Evolutionary conservation across 2,888 invertebrate genomes (phyloP).

Genomic region (Polietes domitor): DNA sequence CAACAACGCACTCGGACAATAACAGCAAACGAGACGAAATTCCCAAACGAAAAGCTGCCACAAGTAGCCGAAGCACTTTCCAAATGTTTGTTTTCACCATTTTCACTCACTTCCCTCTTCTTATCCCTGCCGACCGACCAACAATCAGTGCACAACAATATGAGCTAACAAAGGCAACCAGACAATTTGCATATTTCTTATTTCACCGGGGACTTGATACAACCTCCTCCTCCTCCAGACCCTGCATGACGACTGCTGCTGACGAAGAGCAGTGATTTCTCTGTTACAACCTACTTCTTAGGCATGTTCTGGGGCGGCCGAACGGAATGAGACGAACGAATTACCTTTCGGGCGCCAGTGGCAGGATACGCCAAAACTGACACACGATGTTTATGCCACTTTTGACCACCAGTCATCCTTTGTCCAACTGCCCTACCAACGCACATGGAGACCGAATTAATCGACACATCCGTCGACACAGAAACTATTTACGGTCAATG

Average conservation of each 20-base stretch:
- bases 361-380: not conserved
- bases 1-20: constrained; percentile 31
- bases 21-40: constrained; percentile 30
- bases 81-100: constrained; percentile 55
- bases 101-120: constrained; percentile 18
- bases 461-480: not conserved
- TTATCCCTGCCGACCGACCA: constrained; percentile 33
- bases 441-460: not conserved
- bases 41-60: constrained; percentile 46
- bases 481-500: no score
- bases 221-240: constrained; percentile 22
- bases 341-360: not conserved
- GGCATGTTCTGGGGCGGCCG: not conserved
- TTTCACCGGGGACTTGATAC: constrained; percentile 51
- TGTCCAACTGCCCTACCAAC: not conserved
- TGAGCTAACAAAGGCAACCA: constrained; percentile 13
- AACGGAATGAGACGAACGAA: not conserved
- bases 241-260: not conserved
- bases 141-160: constrained; percentile 30
- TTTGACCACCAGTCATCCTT: not conserved
- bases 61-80: constrained; percentile 44
- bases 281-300: not conserved
- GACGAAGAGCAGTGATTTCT: not conserved
- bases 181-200: constrained; percentile 62
- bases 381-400: constrained; percentile 10